Conservation (phyloP, 2,797 vertebrate species). For the Anolis apletophallus region DNA sequence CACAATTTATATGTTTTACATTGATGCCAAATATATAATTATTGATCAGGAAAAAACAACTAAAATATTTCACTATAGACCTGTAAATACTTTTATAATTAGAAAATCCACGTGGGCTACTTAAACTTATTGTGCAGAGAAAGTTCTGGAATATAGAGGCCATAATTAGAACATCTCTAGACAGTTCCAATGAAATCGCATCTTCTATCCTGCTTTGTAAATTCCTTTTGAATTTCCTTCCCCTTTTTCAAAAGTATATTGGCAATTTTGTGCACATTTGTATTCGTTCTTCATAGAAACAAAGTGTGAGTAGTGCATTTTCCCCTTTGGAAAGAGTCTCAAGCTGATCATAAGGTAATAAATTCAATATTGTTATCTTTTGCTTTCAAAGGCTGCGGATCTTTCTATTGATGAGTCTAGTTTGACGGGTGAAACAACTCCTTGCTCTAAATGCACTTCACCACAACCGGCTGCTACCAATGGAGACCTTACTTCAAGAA, state of each 20-base stretch:
- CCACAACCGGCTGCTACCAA: constrained; percentile 84
- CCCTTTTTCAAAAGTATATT: background rate
- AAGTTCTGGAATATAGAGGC: background rate
- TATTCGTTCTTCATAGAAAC: background rate
- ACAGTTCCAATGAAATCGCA: background rate
- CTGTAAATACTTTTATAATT: background rate
- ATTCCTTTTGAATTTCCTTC: background rate
- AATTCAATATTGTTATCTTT: constrained; percentile 9
- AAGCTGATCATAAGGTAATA: background rate
- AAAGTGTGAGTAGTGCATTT: background rate
- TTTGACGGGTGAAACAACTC: constrained; percentile 93
- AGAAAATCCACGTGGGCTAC: background rate
- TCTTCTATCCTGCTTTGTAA: background rate
- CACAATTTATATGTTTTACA: background rate
- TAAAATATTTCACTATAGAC: background rate
- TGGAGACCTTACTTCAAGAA: constrained; percentile 91
- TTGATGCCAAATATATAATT: background rate
- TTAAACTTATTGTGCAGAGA: background rate
- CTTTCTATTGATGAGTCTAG: constrained; percentile 95
- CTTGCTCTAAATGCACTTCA: constrained; percentile 88
- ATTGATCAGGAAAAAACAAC: background rate
- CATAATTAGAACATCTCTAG: background rate
- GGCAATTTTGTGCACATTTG: background rate
- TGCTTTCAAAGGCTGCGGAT: constrained; percentile 84
- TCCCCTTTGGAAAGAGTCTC: background rate